Percentiles rank a stretch among this genome's conserved stretches.
Conservation (phyloP, 2,797 vertebrate genomes). For the Avahi laniger region DNA sequence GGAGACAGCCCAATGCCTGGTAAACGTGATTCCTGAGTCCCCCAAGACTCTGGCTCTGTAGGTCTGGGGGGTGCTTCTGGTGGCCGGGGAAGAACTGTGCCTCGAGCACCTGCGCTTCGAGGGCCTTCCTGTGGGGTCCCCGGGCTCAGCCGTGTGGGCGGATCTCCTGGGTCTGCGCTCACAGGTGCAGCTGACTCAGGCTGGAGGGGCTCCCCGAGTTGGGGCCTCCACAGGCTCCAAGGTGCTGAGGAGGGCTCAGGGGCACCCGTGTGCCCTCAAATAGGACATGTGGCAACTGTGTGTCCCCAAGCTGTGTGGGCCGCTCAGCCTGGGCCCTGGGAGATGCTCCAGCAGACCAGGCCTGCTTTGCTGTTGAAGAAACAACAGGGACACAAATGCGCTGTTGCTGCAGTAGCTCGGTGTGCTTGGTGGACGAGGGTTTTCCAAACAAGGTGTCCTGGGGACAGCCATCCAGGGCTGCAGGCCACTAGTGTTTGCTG, state of each 20-base stretch:
- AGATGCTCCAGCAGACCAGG: fast-evolving
- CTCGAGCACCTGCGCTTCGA: not conserved
- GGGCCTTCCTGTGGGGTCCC: no score
- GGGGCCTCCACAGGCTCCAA: no score
- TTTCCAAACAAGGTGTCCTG: no score
- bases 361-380: not conserved
- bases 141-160: not conserved
- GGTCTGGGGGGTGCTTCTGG: not conserved
- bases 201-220: not conserved
- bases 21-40: not conserved
- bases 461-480: no score
- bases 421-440: not conserved
- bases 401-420: not conserved
- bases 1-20: not conserved
- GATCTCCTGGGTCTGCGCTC: not conserved
- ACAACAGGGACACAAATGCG: fast-evolving
- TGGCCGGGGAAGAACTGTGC: not conserved
- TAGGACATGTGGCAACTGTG: not conserved
- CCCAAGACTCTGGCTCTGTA: not conserved
- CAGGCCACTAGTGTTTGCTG: no score
- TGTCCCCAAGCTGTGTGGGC: not conserved
- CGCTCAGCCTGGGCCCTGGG: no score
- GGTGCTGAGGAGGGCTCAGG: not conserved
- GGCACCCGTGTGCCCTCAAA: not conserved
- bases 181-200: not conserved